Percentiles rank a stretch among this genome's conserved stretches.
phyloP scores from a whole-genome alignment of 64 coral and sea anemone species.

The Platygyra sinensis region DNA sequence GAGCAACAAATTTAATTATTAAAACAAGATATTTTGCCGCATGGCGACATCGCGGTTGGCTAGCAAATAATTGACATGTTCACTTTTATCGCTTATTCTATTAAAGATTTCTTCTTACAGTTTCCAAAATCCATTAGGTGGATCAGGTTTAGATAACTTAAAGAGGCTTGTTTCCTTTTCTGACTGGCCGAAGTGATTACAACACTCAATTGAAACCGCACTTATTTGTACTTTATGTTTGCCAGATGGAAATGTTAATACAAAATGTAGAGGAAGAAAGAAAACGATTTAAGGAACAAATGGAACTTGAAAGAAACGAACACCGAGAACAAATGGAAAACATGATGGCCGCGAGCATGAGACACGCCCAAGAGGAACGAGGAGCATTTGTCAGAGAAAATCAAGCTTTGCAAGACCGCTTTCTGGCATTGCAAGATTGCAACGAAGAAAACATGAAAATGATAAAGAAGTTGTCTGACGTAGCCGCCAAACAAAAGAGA shows the following conservation, averaged over 20 bases:
- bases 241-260: constrained; percentile 29
- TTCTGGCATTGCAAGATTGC: neutral
- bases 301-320: neutral
- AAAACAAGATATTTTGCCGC: too few species aligned
- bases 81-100: too few species aligned
- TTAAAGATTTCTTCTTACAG: too few species aligned
- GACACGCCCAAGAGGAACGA: constrained; percentile 3
- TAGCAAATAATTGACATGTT: too few species aligned
- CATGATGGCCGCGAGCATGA: constrained; percentile 16
- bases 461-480: constrained; percentile 1
- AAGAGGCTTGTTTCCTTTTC: neutral
- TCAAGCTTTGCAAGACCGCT: neutral
- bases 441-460: constrained; percentile 23
- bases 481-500: neutral
- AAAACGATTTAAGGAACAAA: constrained; percentile 10
- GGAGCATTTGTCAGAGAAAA: neutral
- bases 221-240: neutral
- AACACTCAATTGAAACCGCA: neutral
- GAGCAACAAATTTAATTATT: too few species aligned
- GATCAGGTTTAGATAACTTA: too few species aligned
- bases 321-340: constrained; percentile 9
- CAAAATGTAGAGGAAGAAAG: constrained; percentile 13
- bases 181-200: too few species aligned
- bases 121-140: too few species aligned
- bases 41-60: too few species aligned